A percentile compares a stretch with the other conserved stretches of the same genome.
phyloP scores from a whole-genome alignment of 2,113 vertebrate genomes.

The Melanerpes formicivorus region DNA sequence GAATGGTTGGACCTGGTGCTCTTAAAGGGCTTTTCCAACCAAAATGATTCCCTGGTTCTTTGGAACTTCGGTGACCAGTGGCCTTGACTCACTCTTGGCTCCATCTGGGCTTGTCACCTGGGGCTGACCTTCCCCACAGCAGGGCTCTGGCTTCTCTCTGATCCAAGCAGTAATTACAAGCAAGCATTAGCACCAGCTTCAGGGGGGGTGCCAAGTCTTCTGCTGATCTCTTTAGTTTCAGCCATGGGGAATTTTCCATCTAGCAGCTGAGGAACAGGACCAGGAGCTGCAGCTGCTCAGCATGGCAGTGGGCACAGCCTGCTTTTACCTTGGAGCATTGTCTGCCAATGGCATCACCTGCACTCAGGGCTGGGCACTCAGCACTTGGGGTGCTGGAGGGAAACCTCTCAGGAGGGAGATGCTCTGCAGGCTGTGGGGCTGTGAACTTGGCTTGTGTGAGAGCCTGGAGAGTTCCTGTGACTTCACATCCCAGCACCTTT shows the following conservation, averaged over 20 bases:
- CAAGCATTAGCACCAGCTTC: not conserved
- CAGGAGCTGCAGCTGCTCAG: not conserved
- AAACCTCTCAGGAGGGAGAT: not conserved
- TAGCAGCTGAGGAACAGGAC: not conserved
- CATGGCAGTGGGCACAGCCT: not conserved
- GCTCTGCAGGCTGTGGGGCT: not conserved
- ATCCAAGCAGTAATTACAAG: not conserved
- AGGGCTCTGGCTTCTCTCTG: not conserved
- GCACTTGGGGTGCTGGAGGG: not conserved
- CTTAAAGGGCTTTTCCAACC: no score
- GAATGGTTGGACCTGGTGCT: no score
- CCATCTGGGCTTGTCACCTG: not conserved
- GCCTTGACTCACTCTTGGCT: not conserved
- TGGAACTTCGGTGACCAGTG: no score
- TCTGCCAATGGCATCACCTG: not conserved
- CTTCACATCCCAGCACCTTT: not conserved
- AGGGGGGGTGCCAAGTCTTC: not conserved
- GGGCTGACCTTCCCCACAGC: not conserved
- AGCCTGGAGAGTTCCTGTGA: not conserved
- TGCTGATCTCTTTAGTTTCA: not conserved
- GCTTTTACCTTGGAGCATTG: not conserved
- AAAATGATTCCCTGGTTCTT: no score
- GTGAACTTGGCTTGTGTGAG: not conserved
- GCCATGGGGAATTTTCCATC: not conserved
- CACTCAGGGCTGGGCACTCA: not conserved